A percentile compares a stretch with the other conserved stretches of the same genome.
These are phyloP conservation scores for Hyposoter didymator DNA, from an alignment of 2,888 invertebrate species.

Conservation along the genomic window DNA sequence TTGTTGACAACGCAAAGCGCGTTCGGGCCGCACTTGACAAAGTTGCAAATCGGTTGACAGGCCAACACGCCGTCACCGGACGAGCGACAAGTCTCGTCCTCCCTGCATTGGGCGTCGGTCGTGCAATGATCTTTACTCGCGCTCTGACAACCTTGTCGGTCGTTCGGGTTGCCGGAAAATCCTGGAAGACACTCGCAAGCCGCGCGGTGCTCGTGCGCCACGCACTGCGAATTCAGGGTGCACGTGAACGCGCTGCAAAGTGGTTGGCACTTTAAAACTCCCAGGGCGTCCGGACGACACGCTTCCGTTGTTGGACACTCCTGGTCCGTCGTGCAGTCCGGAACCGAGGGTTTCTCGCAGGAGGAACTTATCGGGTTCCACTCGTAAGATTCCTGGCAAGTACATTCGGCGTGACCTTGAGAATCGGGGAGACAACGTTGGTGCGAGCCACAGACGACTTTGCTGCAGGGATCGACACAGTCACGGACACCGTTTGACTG, in stretches of 20 bases:
- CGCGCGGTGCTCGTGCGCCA: slow-evolving; percentile 90
- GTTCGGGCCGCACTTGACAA: slow-evolving; percentile 92
- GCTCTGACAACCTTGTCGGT: slow-evolving; percentile 93
- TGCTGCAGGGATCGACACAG: slow-evolving; percentile 92
- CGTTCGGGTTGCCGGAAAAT: slow-evolving; percentile 95
- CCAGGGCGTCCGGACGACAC: slow-evolving; percentile 93
- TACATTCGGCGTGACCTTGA: slow-evolving; percentile 90
- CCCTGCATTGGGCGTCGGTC: slow-evolving; percentile 92
- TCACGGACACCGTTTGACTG: slow-evolving; percentile 87
- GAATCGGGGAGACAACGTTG: slow-evolving; percentile 91
- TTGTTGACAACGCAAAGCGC: slow-evolving; percentile 96
- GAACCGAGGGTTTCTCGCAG: slow-evolving; percentile 95
- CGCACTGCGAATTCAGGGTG: slow-evolving; percentile 92
- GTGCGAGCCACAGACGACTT: slow-evolving; percentile 92
- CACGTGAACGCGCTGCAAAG: slow-evolving; percentile 94
- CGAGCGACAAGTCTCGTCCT: slow-evolving; percentile 91
- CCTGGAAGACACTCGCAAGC: slow-evolving; percentile 94
- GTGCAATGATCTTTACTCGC: slow-evolving; percentile 90
- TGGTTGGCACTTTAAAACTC: slow-evolving; percentile 92
- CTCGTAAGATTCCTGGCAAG: slow-evolving; percentile 91
- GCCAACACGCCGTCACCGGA: slow-evolving; percentile 86
- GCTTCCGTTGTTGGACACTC: slow-evolving; percentile 90
- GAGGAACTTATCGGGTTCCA: slow-evolving; percentile 93
- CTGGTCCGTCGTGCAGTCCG: slow-evolving; percentile 90
- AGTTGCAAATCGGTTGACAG: slow-evolving; percentile 92